Evolutionary conservation across 2,113 vertebrate species (phyloP).

Genomic region (Lepisosteus osseus): DNA sequence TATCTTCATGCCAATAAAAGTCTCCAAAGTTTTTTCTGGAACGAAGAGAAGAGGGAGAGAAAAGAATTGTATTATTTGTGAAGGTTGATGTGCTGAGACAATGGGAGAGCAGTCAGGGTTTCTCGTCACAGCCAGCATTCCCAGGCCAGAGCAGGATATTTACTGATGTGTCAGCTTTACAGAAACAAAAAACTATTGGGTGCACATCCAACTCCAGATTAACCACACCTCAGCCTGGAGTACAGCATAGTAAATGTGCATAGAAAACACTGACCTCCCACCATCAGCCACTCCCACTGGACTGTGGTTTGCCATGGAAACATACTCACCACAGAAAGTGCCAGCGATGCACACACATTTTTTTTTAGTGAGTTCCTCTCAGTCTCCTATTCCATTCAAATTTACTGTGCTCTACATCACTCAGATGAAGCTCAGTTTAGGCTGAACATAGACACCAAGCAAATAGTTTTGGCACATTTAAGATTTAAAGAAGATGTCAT

Average conservation of each 20-base stretch:
- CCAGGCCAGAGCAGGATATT: not conserved
- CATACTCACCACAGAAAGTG: not conserved
- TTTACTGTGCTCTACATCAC: no score
- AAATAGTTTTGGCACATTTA: no score
- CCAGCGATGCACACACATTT: not conserved
- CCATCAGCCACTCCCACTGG: no score
- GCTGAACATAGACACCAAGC: no score
- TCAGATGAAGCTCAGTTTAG: no score
- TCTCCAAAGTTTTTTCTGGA: slow-evolving; percentile 14
- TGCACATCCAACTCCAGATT: not conserved
- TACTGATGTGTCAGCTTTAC: not conserved
- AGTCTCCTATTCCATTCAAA: not conserved
- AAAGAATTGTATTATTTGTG: slow-evolving; percentile 32
- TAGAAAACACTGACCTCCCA: no score
- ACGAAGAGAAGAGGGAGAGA: slow-evolving; percentile 2
- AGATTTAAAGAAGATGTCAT: no score
- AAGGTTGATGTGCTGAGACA: slow-evolving; percentile 13
- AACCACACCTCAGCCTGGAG: no score
- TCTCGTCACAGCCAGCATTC: not conserved
- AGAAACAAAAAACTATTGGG: not conserved
- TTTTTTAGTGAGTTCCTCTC: slow-evolving; percentile 6
- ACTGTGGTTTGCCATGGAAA: no score
- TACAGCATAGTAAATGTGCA: no score
- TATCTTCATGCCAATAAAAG: slow-evolving; percentile 20
- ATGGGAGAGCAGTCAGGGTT: not conserved